These are phyloP conservation scores for Bubalus kerabau DNA, from an alignment of 2,113 vertebrate genomes.

Conservation along the genomic window DNA sequence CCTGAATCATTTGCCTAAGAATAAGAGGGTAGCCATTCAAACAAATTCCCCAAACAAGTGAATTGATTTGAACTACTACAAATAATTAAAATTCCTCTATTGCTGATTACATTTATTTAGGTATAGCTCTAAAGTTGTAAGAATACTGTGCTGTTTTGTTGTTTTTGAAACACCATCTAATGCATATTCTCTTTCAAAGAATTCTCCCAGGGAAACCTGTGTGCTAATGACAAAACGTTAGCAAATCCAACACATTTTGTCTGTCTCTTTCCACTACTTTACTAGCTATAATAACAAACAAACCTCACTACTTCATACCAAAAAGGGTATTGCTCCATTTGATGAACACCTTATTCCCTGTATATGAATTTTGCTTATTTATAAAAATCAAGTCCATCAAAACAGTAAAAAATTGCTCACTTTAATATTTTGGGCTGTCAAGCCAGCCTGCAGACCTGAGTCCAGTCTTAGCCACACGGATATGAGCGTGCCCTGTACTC, in stretches of 20 bases:
- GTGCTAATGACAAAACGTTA: background rate
- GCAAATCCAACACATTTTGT: background rate
- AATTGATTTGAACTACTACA: conserved; percentile 24
- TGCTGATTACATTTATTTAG: background rate
- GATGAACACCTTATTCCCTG: background rate
- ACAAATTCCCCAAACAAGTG: conserved; percentile 1
- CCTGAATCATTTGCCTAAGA: background rate
- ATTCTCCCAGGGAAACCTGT: background rate
- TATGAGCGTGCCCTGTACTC: background rate
- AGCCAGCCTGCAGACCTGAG: background rate
- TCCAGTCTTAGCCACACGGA: background rate
- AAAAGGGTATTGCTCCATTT: background rate
- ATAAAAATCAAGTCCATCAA: background rate
- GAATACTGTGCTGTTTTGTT: conserved; percentile 11
- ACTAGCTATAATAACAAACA: background rate
- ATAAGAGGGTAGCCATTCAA: background rate
- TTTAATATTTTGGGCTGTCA: background rate
- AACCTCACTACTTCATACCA: background rate
- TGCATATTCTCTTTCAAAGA: background rate
- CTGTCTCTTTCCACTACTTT: background rate
- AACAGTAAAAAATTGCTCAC: background rate
- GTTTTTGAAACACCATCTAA: background rate
- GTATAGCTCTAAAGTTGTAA: background rate
- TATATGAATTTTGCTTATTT: conserved; percentile 10
- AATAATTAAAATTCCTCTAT: background rate